These are phyloP conservation scores for Myotis findleyi DNA, from an alignment of 2,797 vertebrate genomes.

Conservation along the genomic window DNA sequence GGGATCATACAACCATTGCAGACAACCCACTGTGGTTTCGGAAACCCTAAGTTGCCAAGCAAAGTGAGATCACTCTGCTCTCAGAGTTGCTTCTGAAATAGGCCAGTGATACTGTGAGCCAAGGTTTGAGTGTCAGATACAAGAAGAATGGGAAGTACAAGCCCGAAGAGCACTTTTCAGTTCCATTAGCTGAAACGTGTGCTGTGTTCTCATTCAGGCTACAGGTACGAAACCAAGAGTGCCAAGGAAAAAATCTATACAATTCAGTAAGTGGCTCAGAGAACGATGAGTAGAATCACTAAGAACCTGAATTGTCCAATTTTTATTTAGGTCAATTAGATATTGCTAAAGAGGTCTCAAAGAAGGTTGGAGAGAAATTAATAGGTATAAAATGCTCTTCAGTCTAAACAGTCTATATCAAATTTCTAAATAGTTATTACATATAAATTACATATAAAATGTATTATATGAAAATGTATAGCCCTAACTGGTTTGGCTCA, in stretches of 20 bases:
- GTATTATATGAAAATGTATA: not conserved
- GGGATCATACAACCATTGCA: not conserved
- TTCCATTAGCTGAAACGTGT: constrained; percentile 44
- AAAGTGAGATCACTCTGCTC: not conserved
- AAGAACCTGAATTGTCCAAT: constrained; percentile 3
- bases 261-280: constrained; percentile 31
- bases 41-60: not conserved
- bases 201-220: not conserved
- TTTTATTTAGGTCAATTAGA: constrained; percentile 37
- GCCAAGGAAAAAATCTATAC: constrained; percentile 45
- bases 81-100: not conserved
- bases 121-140: not conserved
- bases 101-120: not conserved
- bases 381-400: not conserved
- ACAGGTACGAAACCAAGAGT: not conserved
- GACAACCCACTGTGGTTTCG: not conserved
- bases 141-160: not conserved
- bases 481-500: too few relatives aligned
- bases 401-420: not conserved
- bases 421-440: not conserved
- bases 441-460: not conserved
- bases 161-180: constrained; percentile 9
- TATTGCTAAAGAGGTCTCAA: not conserved
- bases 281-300: not conserved
- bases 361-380: not conserved